Evolutionary conservation across 2,888 invertebrate species (phyloP).

Genomic region (Vandiemenella viatica): DNA sequence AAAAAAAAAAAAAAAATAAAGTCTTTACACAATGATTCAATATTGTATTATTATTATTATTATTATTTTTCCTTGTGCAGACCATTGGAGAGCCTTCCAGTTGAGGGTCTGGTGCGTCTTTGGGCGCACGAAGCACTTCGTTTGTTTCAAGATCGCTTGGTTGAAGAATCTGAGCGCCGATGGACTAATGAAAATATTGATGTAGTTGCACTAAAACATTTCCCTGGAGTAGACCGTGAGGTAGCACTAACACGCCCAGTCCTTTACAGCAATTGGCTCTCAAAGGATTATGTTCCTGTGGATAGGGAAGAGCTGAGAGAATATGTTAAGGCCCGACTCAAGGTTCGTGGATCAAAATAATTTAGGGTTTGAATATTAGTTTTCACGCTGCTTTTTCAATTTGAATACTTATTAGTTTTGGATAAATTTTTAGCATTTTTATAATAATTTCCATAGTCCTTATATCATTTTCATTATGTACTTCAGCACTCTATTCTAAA

Average conservation of each 20-base stretch:
- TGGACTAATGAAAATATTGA: conserved; percentile 99
- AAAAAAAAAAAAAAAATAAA: no score
- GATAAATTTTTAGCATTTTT: no score
- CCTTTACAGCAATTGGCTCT: conserved; percentile 96
- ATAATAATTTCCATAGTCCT: no score
- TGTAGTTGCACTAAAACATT: conserved; percentile 80
- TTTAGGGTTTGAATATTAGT: no score
- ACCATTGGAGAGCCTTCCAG: conserved; percentile 77
- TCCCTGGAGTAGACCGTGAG: conserved; percentile 74
- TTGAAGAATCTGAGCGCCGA: conserved; percentile 82
- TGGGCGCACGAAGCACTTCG: conserved; percentile 99
- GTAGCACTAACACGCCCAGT: conserved; percentile 86
- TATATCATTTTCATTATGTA: no score
- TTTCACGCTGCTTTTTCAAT: no score
- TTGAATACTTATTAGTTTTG: no score
- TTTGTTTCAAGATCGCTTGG: conserved; percentile 89
- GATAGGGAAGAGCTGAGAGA: conserved; percentile 87
- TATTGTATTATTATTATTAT: no score
- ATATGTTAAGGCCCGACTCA: conserved; percentile 91
- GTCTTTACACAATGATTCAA: no score
- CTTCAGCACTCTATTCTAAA: no score
- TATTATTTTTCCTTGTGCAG: no score
- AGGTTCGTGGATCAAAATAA: no score
- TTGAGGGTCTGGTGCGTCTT: conserved; percentile 90
- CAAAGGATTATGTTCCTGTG: conserved; percentile 95